Conservation (phyloP, 1,140 invertebrate genomes). For the Drosophila sp. region DNA sequence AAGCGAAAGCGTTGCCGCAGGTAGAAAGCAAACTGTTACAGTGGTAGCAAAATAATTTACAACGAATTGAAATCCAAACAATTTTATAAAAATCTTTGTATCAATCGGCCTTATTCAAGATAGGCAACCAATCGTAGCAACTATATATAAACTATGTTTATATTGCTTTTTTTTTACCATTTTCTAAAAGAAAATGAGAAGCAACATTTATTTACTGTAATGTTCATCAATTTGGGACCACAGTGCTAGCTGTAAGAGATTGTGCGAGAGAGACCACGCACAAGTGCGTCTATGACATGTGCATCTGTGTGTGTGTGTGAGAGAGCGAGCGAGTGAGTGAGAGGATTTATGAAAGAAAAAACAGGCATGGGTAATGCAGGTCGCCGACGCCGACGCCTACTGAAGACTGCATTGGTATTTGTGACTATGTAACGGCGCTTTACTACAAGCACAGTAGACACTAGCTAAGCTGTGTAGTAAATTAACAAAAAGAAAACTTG, state of each 20-base stretch:
- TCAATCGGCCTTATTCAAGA: no score
- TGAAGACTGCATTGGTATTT: constrained; percentile 23
- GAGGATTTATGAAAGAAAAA: constrained; percentile 25
- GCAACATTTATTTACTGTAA: no score
- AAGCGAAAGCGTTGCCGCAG: constrained; percentile 12
- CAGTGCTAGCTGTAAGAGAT: constrained; percentile 14
- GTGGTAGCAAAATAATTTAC: constrained; percentile 14
- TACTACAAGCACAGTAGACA: constrained; percentile 35
- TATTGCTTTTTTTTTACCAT: no score
- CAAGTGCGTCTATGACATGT: constrained; percentile 49
- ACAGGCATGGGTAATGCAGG: constrained; percentile 40
- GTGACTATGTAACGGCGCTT: constrained; percentile 47
- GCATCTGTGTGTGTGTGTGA: constrained; percentile 26
- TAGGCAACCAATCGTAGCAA: no score
- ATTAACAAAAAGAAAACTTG: not conserved
- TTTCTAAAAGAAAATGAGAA: no score
- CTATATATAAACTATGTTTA: no score
- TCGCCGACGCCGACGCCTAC: constrained; percentile 19
- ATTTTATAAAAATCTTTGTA: no score
- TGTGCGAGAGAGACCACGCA: constrained; percentile 46
- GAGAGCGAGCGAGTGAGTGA: constrained; percentile 13
- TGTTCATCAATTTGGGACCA: constrained; percentile 11
- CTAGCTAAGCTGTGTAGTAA: not conserved
- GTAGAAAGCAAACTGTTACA: constrained; percentile 22
- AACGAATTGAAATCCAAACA: no score